These are phyloP conservation scores for Hylaeus volcanicus DNA, from an alignment of 1,140 invertebrate species.

Conservation along the genomic window DNA sequence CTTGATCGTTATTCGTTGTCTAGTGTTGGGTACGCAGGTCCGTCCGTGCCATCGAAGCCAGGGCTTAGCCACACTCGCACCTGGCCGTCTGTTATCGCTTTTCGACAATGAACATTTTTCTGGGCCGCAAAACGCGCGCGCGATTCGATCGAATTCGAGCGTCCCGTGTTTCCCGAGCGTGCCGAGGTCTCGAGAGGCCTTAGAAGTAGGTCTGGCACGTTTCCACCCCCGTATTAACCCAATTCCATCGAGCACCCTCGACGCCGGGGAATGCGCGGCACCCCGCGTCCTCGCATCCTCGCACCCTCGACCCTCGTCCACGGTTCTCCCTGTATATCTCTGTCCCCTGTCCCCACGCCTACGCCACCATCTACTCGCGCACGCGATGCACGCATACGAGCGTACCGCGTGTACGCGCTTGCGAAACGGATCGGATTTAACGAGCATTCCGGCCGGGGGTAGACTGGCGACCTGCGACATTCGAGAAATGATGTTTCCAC, in stretches of 20 bases:
- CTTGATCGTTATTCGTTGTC: too few species aligned
- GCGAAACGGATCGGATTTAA: not conserved
- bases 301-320: not conserved
- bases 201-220: conserved; percentile 71
- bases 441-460: too few species aligned
- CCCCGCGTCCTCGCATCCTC: not conserved
- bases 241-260: conserved; percentile 64
- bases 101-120: not conserved
- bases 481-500: not conserved
- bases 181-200: conserved; percentile 42
- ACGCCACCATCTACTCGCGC: too few species aligned
- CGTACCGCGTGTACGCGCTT: not conserved
- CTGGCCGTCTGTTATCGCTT: not conserved
- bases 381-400: too few species aligned
- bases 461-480: not conserved
- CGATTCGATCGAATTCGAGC: conserved; percentile 42
- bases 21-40: too few species aligned
- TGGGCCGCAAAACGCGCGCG: conserved; percentile 8
- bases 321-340: not conserved
- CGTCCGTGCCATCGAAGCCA: too few species aligned
- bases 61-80: too few species aligned
- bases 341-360: too few species aligned
- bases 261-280: conserved; percentile 35
- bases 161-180: conserved; percentile 26
- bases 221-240: conserved; percentile 74